These are phyloP conservation scores for Phasia obesa DNA, from an alignment of 2,888 invertebrate genomes.

Conservation along the genomic window DNA sequence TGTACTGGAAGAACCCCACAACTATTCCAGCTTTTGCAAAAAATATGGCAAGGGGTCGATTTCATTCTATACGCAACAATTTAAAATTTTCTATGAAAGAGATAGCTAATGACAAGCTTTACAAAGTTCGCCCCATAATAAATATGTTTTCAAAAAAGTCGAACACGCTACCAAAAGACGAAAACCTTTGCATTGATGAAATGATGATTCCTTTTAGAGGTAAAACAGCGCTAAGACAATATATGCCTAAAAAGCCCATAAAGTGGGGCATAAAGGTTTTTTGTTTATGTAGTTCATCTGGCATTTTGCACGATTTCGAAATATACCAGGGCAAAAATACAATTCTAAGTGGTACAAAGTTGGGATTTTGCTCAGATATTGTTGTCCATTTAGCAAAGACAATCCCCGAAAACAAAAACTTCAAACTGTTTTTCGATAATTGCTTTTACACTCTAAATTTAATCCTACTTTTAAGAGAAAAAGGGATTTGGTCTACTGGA, in stretches of 20 bases:
- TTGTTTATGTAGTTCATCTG: not conserved
- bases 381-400: slow-evolving; percentile 16
- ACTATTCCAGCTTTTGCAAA: too few relatives aligned
- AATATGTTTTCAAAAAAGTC: slow-evolving; percentile 8
- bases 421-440: not conserved
- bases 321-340: slow-evolving; percentile 12
- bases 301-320: slow-evolving; percentile 6
- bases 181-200: slow-evolving; percentile 2
- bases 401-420: not conserved
- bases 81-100: too few relatives aligned
- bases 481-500: not conserved
- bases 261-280: too few relatives aligned
- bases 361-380: slow-evolving; percentile 11
- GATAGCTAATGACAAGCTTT: not conserved
- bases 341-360: not conserved
- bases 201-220: slow-evolving; percentile 20
- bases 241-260: slow-evolving; percentile 23
- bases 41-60: too few relatives aligned
- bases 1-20: too few relatives aligned
- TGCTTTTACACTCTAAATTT: slow-evolving; percentile 14
- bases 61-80: too few relatives aligned
- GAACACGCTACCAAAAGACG: slow-evolving; percentile 5
- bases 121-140: not conserved
- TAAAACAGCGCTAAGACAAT: slow-evolving; percentile 20
- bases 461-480: not conserved